Evolutionary conservation across 2,113 vertebrate genomes (phyloP).

Genomic region (Ctenodactylus gundi): DNA sequence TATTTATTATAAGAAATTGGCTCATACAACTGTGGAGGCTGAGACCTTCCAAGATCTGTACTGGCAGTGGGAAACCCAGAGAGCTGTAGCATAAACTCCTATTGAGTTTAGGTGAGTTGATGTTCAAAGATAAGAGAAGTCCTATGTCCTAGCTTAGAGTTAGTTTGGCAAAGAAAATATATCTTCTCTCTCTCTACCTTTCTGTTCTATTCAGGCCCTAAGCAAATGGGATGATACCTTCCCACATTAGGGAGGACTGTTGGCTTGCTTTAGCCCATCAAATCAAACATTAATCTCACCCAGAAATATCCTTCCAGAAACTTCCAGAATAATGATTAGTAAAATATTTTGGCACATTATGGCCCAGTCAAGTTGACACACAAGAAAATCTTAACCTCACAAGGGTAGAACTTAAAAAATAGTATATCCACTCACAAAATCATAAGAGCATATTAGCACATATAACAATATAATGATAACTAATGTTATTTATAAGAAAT

Average conservation of each 20-base stretch:
- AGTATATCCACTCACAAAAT: neutral
- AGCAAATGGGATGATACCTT: neutral
- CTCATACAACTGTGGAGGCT: neutral
- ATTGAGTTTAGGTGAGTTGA: neutral
- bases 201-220: neutral
- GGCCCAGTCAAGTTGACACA: neutral
- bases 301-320: neutral
- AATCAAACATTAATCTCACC: neutral
- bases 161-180: neutral
- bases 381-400: neutral
- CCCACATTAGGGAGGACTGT: neutral
- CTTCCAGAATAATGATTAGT: neutral
- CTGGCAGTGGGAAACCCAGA: neutral
- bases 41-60: neutral
- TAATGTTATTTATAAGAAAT: too few species aligned
- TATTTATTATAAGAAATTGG: too few species aligned
- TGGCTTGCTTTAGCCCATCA: neutral
- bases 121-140: neutral
- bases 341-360: neutral
- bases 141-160: neutral
- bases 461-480: too few species aligned
- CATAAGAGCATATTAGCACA: too few species aligned
- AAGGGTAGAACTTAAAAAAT: neutral
- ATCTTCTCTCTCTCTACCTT: neutral
- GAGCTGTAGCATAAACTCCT: neutral